A percentile compares a stretch with the other conserved stretches of the same genome.
phyloP scores from a whole-genome alignment of 2,113 vertebrate species.

The Herpailurus yagouaroundi region DNA sequence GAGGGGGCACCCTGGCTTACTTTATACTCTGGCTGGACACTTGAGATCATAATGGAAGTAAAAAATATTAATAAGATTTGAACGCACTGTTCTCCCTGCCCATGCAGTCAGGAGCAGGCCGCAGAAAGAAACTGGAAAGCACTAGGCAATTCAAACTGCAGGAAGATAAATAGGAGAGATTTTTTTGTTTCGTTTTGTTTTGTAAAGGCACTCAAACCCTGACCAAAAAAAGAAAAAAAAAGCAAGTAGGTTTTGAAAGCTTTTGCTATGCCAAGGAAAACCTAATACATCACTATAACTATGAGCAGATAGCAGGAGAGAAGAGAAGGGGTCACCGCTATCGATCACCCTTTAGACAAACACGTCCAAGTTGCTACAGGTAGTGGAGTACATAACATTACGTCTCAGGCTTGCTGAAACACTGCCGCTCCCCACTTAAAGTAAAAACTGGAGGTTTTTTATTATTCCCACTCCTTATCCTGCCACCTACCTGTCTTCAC shows the following conservation, averaged over 20 bases:
- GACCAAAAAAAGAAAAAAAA: slow-evolving; percentile 14
- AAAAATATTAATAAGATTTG: slow-evolving; percentile 1
- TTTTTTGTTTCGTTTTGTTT: slow-evolving; percentile 56
- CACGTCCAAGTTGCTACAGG: background rate
- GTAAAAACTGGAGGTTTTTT: background rate
- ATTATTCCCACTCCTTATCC: background rate
- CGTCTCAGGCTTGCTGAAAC: background rate
- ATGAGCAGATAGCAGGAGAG: background rate
- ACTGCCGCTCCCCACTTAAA: background rate
- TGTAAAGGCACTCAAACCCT: slow-evolving; percentile 20
- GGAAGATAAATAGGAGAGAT: background rate
- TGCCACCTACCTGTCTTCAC: background rate
- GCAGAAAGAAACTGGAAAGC: background rate
- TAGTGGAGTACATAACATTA: background rate
- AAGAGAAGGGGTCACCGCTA: background rate
- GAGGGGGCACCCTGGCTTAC: background rate
- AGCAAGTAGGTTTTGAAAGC: background rate
- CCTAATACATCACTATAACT: background rate
- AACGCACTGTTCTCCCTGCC: background rate
- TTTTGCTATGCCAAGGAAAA: slow-evolving; percentile 45
- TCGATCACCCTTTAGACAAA: slow-evolving; percentile 48
- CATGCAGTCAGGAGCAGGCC: background rate
- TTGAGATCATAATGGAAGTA: background rate
- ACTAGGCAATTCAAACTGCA: background rate
- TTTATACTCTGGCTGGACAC: background rate